Percentiles rank a stretch among this genome's conserved stretches.
Evolutionary conservation across 2,797 vertebrate species (phyloP).

Genomic region (Octomys mimax): DNA sequence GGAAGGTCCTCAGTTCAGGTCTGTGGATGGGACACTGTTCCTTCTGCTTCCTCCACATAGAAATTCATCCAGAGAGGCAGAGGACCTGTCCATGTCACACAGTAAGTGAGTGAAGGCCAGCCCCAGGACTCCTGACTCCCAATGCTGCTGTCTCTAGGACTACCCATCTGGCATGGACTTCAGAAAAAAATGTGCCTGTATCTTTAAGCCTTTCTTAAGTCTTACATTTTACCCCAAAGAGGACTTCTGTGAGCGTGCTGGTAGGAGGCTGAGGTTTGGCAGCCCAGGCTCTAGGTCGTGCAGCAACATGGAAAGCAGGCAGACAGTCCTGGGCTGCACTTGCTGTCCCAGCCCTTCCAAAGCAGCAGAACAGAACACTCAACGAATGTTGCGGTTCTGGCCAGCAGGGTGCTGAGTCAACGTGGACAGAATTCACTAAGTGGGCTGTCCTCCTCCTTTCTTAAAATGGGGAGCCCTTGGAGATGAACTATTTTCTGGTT

Average conservation of each 20-base stretch:
- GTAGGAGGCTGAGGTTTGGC: slow-evolving; percentile 69
- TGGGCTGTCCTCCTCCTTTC: slow-evolving; percentile 7
- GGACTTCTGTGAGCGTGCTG: slow-evolving; percentile 50
- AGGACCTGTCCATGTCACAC: background rate
- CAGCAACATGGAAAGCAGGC: slow-evolving; percentile 64
- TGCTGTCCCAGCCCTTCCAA: slow-evolving; percentile 70
- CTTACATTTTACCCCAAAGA: slow-evolving; percentile 53
- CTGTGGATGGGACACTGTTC: slow-evolving; percentile 10
- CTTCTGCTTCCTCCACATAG: background rate
- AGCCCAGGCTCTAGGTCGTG: slow-evolving; percentile 62
- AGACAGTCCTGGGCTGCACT: slow-evolving; percentile 64
- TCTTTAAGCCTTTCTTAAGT: slow-evolving; percentile 55
- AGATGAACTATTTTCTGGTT: slow-evolving; percentile 54
- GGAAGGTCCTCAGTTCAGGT: background rate
- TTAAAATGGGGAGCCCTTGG: slow-evolving; percentile 41
- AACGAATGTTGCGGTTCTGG: slow-evolving; percentile 41
- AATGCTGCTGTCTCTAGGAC: background rate
- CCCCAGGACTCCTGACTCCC: background rate
- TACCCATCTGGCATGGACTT: background rate
- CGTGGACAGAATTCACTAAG: slow-evolving; percentile 22
- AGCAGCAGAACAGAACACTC: slow-evolving; percentile 71
- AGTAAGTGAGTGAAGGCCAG: background rate
- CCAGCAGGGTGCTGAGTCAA: slow-evolving; percentile 70
- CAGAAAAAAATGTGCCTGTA: background rate
- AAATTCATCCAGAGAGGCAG: background rate